phyloP scores from a whole-genome alignment of 2,113 vertebrate species.

The Trachemys scripta region DNA sequence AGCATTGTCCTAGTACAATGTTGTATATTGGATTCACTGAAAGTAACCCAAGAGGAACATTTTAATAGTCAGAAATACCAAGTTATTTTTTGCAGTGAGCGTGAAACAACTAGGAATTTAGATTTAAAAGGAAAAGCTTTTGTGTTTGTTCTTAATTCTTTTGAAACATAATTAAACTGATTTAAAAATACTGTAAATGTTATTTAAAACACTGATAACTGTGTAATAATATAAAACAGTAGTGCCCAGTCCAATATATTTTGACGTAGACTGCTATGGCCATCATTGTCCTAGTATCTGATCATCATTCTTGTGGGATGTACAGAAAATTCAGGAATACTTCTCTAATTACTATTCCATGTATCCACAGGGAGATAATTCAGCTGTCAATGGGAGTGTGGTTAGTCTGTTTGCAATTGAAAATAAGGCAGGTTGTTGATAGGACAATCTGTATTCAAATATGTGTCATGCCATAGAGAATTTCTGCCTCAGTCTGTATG shows the following conservation, averaged over 20 bases:
- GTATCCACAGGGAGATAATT: background rate
- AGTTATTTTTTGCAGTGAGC: background rate
- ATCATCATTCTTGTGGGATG: background rate
- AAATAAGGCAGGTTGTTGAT: background rate
- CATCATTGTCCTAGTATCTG: background rate
- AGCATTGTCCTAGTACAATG: conserved; percentile 51
- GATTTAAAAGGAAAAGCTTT: background rate
- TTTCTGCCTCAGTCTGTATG: background rate
- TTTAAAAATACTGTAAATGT: background rate
- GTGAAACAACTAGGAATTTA: background rate
- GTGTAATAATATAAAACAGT: background rate
- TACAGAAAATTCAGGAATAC: background rate
- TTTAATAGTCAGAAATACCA: conserved; percentile 20
- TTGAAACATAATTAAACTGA: background rate
- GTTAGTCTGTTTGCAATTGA: background rate
- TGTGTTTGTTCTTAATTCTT: background rate
- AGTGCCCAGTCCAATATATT: background rate
- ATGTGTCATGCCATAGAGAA: background rate
- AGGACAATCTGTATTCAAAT: background rate
- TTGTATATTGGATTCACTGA: conserved; percentile 39
- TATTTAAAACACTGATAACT: background rate
- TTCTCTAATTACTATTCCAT: accelerated
- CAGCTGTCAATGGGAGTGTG: background rate
- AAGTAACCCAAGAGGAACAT: conserved; percentile 23
- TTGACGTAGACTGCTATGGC: background rate